Evolutionary conservation across 2,888 invertebrate genomes (phyloP).

Genomic region (Aleiodes alternator): DNA sequence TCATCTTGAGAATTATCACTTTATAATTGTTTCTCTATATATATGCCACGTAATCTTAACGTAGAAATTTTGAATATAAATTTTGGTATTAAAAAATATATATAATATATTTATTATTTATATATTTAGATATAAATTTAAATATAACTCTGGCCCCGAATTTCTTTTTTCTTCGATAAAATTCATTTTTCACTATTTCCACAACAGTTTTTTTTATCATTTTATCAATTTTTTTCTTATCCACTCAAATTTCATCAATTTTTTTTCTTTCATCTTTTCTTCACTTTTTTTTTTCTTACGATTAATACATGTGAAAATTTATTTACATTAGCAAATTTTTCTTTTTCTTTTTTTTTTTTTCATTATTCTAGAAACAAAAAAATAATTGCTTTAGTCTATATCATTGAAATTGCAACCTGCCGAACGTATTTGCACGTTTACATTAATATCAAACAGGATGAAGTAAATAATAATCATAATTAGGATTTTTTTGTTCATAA

Average conservation of each 20-base stretch:
- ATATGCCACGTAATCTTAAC: too few relatives aligned
- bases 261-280: slow-evolving; percentile 46
- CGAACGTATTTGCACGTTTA: slow-evolving; percentile 44
- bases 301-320: slow-evolving; percentile 54
- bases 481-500: not conserved
- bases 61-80: slow-evolving; percentile 75
- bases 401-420: slow-evolving; percentile 57
- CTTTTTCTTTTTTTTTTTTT: slow-evolving; percentile 42
- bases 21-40: slow-evolving; percentile 61
- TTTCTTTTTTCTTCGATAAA: slow-evolving; percentile 61
- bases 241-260: slow-evolving; percentile 45
- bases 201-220: not conserved
- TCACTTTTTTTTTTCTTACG: slow-evolving; percentile 32
- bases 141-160: slow-evolving; percentile 72
- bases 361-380: slow-evolving; percentile 38
- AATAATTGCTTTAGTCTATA: slow-evolving; percentile 48
- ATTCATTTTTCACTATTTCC: slow-evolving; percentile 53
- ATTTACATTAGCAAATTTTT: slow-evolving; percentile 60
- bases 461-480: slow-evolving; percentile 9
- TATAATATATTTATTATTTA: slow-evolving; percentile 58
- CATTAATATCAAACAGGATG: slow-evolving; percentile 21
- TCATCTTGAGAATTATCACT: slow-evolving; percentile 51
- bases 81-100: slow-evolving; percentile 74
- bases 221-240: slow-evolving; percentile 30
- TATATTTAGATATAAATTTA: slow-evolving; percentile 62